Percentiles rank a stretch among this genome's conserved stretches.
Evolutionary conservation across 2,888 invertebrate species (phyloP).

Genomic region (Leptarthrus brevirostris): DNA sequence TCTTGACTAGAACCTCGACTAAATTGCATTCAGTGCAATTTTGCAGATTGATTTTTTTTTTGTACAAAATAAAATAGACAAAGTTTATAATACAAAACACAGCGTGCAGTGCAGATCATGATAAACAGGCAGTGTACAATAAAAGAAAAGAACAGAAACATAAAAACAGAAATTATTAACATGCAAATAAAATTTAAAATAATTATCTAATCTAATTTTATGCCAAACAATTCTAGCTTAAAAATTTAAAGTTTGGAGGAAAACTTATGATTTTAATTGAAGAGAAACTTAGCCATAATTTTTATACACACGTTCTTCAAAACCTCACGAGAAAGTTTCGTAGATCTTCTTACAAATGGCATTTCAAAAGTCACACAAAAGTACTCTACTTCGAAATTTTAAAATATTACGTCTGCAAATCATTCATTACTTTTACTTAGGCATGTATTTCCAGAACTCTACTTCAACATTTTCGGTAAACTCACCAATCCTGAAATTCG

Average conservation of each 20-base stretch:
- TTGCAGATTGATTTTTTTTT: neutral
- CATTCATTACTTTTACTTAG: too few relatives aligned
- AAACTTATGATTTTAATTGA: too few relatives aligned
- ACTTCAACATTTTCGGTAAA: too few relatives aligned
- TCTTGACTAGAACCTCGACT: conserved; percentile 83
- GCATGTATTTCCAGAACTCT: too few relatives aligned
- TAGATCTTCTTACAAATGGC: too few relatives aligned
- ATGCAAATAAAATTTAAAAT: conserved; percentile 28
- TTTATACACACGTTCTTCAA: too few relatives aligned
- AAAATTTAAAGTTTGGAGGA: neutral
- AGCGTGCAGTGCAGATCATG: conserved; percentile 28
- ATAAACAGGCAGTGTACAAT: conserved; percentile 31
- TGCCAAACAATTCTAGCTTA: neutral
- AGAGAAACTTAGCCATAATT: too few relatives aligned
- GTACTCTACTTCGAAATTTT: too few relatives aligned
- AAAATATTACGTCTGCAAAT: too few relatives aligned
- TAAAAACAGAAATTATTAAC: conserved; percentile 20
- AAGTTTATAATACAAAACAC: conserved; percentile 32
- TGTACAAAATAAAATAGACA: conserved; percentile 3
- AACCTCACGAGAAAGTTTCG: too few relatives aligned
- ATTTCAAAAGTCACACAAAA: too few relatives aligned
- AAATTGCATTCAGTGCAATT: conserved; percentile 28
- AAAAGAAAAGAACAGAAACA: conserved; percentile 18
- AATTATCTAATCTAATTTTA: neutral
- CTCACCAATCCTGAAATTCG: too few relatives aligned